Evolutionary conservation across 2,797 vertebrate genomes (phyloP).

Genomic region (Falco naumanni): DNA sequence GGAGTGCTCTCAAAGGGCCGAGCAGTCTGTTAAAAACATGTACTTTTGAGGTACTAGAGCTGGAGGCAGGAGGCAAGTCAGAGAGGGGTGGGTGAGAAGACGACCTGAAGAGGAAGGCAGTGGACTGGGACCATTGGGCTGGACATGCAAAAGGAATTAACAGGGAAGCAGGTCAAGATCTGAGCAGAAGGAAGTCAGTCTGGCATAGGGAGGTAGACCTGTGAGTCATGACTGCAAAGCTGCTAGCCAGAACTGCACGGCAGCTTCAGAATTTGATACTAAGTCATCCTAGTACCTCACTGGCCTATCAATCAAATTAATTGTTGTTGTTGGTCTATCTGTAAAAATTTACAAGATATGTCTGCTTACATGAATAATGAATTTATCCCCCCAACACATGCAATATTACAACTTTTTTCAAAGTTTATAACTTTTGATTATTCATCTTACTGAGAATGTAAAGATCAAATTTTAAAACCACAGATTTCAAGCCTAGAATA

Average conservation of each 20-base stretch:
- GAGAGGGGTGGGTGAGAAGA: neutral
- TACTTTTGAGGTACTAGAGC: neutral
- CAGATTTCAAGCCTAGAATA: neutral
- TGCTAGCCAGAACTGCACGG: neutral
- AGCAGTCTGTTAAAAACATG: neutral
- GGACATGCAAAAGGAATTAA: neutral
- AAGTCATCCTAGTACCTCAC: neutral
- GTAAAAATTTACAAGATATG: neutral
- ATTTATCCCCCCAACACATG: neutral
- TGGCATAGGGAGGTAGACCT: neutral
- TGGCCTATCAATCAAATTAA: neutral
- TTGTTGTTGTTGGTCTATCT: neutral
- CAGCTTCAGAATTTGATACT: neutral
- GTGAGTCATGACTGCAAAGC: neutral
- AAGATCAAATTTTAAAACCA: neutral
- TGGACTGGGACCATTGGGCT: neutral
- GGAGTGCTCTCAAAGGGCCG: rapidly evolving
- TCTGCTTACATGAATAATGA: neutral
- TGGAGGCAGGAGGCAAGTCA: neutral
- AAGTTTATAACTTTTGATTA: neutral
- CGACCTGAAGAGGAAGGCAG: neutral
- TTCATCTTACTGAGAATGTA: neutral
- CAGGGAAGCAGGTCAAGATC: neutral
- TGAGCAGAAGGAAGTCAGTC: neutral
- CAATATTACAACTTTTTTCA: neutral